phyloP scores from a whole-genome alignment of 2,888 invertebrate species.

The Branchinecta sandiegonensis region DNA sequence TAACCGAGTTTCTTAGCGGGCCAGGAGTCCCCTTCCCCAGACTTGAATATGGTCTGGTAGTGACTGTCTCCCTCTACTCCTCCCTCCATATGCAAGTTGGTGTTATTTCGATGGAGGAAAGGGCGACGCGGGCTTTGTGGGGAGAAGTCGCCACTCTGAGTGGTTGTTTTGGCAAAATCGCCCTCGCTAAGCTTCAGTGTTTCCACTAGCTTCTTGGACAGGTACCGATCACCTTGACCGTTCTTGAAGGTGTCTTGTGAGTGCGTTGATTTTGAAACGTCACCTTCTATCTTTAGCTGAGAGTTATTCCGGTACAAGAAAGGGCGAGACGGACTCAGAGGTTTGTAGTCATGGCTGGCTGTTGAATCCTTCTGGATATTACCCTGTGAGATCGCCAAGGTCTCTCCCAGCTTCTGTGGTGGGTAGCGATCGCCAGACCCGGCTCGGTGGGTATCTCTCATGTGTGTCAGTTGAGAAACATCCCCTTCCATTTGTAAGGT shows the following conservation, averaged over 20 bases:
- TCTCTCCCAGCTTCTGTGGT: constrained; percentile 9
- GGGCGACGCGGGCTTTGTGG: constrained; percentile 1
- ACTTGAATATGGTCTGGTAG: not conserved
- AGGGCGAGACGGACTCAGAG: not conserved
- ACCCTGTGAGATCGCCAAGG: not conserved
- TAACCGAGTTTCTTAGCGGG: constrained; percentile 8
- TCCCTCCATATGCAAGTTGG: constrained; percentile 4
- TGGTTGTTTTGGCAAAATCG: not conserved
- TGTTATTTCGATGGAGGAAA: not conserved
- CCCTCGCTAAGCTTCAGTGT: not conserved
- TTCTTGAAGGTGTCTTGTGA: not conserved
- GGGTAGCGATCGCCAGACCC: not conserved
- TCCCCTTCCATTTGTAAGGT: constrained; percentile 5
- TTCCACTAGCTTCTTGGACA: not conserved
- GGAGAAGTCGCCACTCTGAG: not conserved
- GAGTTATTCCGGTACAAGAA: not conserved
- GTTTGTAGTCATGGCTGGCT: not conserved
- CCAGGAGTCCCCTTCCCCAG: not conserved
- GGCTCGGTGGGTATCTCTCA: not conserved
- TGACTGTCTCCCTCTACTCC: not conserved
- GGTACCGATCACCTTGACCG: not conserved
- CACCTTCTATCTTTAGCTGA: not conserved
- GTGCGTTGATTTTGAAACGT: not conserved
- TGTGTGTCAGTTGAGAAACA: not conserved
- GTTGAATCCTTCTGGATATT: not conserved